These are phyloP conservation scores for Epistrophe eligans DNA, from an alignment of 2,888 invertebrate species.

Conservation along the genomic window DNA sequence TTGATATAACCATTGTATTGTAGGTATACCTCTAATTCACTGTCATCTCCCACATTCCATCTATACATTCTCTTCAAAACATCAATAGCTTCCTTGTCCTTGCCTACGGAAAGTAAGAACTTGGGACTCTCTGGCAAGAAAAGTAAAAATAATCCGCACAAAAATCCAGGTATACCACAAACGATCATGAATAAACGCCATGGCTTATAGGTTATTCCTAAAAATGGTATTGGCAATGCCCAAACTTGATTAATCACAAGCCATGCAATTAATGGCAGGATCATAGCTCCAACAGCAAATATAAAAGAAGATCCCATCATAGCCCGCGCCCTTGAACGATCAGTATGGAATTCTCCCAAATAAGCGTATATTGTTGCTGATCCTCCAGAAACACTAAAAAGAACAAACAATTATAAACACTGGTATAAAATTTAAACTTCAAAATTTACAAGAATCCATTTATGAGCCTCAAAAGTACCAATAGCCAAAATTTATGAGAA, in stretches of 20 bases:
- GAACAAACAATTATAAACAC: neutral
- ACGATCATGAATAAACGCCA: slow-evolving; percentile 81
- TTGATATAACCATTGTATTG: neutral
- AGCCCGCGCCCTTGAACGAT: slow-evolving; percentile 83
- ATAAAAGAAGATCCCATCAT: slow-evolving; percentile 81
- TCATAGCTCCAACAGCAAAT: slow-evolving; percentile 80
- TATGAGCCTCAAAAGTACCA: slow-evolving; percentile 84
- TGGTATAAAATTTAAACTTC: neutral
- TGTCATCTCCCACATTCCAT: slow-evolving; percentile 78
- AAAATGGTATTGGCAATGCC: slow-evolving; percentile 77
- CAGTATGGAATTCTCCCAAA: slow-evolving; percentile 85
- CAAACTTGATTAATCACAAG: slow-evolving; percentile 80
- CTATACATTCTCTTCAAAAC: slow-evolving; percentile 79
- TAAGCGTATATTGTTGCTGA: slow-evolving; percentile 85
- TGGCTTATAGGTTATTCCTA: slow-evolving; percentile 80
- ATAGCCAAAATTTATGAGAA: slow-evolving; percentile 84
- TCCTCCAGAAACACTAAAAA: slow-evolving; percentile 82
- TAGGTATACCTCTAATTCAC: slow-evolving; percentile 72
- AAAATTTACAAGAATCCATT: slow-evolving; percentile 85
- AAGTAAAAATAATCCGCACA: slow-evolving; percentile 78
- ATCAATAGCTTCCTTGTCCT: slow-evolving; percentile 78
- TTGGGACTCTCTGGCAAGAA: slow-evolving; percentile 82
- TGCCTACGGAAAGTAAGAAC: slow-evolving; percentile 79
- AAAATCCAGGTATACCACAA: slow-evolving; percentile 80
- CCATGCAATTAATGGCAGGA: slow-evolving; percentile 80